phyloP scores from a whole-genome alignment of 1,140 invertebrate species.

The Idris sp. region DNA sequence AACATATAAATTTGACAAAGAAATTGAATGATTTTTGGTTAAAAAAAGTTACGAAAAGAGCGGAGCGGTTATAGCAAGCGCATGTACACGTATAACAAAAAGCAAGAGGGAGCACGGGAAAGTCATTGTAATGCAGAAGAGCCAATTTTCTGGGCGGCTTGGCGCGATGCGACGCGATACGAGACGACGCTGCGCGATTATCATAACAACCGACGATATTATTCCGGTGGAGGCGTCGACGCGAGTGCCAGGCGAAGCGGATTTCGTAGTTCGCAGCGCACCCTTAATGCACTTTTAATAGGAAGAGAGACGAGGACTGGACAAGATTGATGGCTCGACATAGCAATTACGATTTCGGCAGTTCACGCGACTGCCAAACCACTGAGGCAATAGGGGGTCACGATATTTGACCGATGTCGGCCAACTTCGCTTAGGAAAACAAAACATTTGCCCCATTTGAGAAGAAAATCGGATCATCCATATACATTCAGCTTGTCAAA shows the following conservation, averaged over 20 bases:
- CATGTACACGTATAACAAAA: slow-evolving; percentile 56
- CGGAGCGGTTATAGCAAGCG: slow-evolving; percentile 5
- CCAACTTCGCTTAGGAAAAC: slow-evolving; percentile 10
- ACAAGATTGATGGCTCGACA: slow-evolving; percentile 75
- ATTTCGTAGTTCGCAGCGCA: slow-evolving; percentile 68
- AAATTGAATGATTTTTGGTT: slow-evolving; percentile 31
- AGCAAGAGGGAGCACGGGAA: slow-evolving; percentile 58
- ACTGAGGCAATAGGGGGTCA: slow-evolving; percentile 2
- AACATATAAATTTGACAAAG: slow-evolving; percentile 29
- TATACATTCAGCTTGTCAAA: slow-evolving; percentile 11
- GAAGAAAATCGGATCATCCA: slow-evolving; percentile 36
- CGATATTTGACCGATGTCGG: slow-evolving; percentile 19
- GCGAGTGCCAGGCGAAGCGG: slow-evolving; percentile 69
- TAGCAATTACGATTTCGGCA: slow-evolving; percentile 71
- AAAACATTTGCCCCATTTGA: slow-evolving; percentile 31
- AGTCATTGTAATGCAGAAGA: slow-evolving; percentile 79
- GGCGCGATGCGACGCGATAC: slow-evolving; percentile 76
- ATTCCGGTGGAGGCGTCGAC: slow-evolving; percentile 71
- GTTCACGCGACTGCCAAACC: slow-evolving; percentile 28
- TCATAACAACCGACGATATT: slow-evolving; percentile 79
- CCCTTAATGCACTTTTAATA: slow-evolving; percentile 77
- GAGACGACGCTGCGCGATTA: slow-evolving; percentile 76
- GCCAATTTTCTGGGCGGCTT: slow-evolving; percentile 80
- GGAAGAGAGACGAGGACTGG: slow-evolving; percentile 68
- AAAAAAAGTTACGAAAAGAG: slow-evolving; percentile 22